phyloP scores from a whole-genome alignment of 2,113 vertebrate species.

The Protomyctophum bolini region DNA sequence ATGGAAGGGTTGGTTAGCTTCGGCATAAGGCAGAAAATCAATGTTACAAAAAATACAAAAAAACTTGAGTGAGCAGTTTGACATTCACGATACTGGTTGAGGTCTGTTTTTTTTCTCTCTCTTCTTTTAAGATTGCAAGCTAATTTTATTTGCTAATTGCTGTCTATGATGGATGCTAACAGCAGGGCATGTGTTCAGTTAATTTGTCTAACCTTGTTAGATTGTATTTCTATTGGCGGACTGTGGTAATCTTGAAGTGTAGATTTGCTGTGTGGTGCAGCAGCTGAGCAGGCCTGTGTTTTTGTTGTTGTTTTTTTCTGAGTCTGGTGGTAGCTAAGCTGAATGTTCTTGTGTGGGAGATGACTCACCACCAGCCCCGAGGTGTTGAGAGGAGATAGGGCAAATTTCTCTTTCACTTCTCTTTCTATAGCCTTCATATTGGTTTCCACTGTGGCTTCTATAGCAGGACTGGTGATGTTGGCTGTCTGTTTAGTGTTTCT shows the following conservation, averaged over 20 bases:
- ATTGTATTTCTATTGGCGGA: slow-evolving; percentile 27
- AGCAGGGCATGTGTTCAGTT: slow-evolving; percentile 28
- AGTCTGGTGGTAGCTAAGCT: slow-evolving; percentile 73
- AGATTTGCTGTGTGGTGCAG: slow-evolving; percentile 36
- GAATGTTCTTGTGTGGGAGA: slow-evolving; percentile 76
- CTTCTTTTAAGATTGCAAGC: not conserved
- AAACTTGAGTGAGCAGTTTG: slow-evolving; percentile 40
- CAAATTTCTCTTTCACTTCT: slow-evolving; percentile 76
- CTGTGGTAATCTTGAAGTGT: slow-evolving; percentile 34
- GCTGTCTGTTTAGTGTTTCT: slow-evolving; percentile 31
- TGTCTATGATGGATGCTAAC: slow-evolving; percentile 18
- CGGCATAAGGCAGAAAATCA: slow-evolving; percentile 44
- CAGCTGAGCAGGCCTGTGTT: slow-evolving; percentile 44
- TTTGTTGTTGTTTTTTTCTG: slow-evolving; percentile 33
- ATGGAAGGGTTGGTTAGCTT: slow-evolving; percentile 59
- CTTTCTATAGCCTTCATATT: slow-evolving; percentile 64
- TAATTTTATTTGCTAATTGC: slow-evolving; percentile 24
- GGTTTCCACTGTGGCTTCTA: slow-evolving; percentile 61
- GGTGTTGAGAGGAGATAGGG: slow-evolving; percentile 68
- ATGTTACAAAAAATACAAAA: slow-evolving; percentile 27
- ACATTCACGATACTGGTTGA: slow-evolving; percentile 35
- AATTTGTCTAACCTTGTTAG: slow-evolving; percentile 26
- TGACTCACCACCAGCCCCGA: slow-evolving; percentile 77
- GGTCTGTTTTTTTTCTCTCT: slow-evolving; percentile 30
- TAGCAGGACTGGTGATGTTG: slow-evolving; percentile 40